These are phyloP conservation scores for Epinotia brunnichana DNA, from an alignment of 2,888 invertebrate genomes.

Conservation along the genomic window DNA sequence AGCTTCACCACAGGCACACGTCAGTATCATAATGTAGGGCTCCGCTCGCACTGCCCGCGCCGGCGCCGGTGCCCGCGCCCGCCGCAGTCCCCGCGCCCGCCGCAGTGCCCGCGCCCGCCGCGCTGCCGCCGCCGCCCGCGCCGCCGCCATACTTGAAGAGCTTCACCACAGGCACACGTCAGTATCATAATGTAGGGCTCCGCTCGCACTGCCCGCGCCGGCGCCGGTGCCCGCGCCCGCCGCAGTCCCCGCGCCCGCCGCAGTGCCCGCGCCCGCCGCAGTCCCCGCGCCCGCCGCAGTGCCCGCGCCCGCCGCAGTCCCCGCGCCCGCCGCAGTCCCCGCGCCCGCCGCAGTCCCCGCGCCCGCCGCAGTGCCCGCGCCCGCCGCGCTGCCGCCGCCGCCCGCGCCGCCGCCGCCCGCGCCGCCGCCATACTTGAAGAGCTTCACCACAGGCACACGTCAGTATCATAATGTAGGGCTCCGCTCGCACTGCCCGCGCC, in stretches of 20 bases:
- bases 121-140: conserved; percentile 50
- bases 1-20: conserved; percentile 64
- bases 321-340: conserved; percentile 51
- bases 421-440: conserved; percentile 62
- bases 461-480: conserved; percentile 54
- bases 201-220: conserved; percentile 56
- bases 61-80: conserved; percentile 52
- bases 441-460: conserved; percentile 66
- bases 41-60: conserved; percentile 57
- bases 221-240: conserved; percentile 53
- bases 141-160: conserved; percentile 63
- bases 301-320: conserved; percentile 55
- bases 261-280: conserved; percentile 54
- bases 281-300: conserved; percentile 50
- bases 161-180: conserved; percentile 65
- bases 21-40: conserved; percentile 58
- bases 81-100: conserved; percentile 52
- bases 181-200: conserved; percentile 55
- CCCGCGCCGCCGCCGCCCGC: conserved; percentile 49
- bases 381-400: conserved; percentile 55
- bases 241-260: conserved; percentile 52
- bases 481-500: conserved; percentile 56
- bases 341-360: conserved; percentile 54
- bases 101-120: conserved; percentile 54
- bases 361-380: conserved; percentile 53